These are phyloP conservation scores for Ophion obscuratus DNA, from an alignment of 2,888 invertebrate genomes.

Conservation along the genomic window DNA sequence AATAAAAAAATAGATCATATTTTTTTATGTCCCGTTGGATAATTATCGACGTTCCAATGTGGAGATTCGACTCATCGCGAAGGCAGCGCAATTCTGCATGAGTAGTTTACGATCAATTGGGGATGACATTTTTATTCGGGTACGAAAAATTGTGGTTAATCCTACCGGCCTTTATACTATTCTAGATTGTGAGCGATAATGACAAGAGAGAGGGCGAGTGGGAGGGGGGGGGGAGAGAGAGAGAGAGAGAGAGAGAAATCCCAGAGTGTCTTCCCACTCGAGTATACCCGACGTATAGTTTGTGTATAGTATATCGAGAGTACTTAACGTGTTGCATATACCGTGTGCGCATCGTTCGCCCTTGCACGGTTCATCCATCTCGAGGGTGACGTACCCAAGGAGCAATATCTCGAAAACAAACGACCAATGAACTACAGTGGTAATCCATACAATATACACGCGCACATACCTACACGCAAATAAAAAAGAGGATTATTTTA, in stretches of 20 bases:
- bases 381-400: conserved; percentile 19
- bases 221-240: too few relatives aligned
- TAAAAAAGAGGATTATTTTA: too few relatives aligned
- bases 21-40: neutral
- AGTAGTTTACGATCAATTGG: neutral
- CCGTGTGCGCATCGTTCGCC: conserved; percentile 30
- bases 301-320: conserved; percentile 22
- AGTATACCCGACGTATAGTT: conserved; percentile 25
- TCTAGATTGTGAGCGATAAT: conserved; percentile 23
- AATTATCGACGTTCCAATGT: neutral
- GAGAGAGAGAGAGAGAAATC: neutral
- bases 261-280: conserved; percentile 24
- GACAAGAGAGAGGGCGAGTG: neutral
- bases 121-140: neutral
- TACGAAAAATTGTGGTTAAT: conserved; percentile 4
- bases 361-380: conserved; percentile 37
- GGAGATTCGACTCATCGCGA: neutral
- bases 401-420: conserved; percentile 44
- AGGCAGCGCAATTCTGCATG: neutral
- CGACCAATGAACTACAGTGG: conserved; percentile 19
- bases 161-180: neutral
- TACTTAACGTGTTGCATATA: conserved; percentile 29
- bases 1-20: too few relatives aligned
- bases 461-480: neutral
- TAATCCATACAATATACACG: neutral